Evolutionary conservation across 2,797 vertebrate genomes (phyloP).

Genomic region (Tadarida brasiliensis): DNA sequence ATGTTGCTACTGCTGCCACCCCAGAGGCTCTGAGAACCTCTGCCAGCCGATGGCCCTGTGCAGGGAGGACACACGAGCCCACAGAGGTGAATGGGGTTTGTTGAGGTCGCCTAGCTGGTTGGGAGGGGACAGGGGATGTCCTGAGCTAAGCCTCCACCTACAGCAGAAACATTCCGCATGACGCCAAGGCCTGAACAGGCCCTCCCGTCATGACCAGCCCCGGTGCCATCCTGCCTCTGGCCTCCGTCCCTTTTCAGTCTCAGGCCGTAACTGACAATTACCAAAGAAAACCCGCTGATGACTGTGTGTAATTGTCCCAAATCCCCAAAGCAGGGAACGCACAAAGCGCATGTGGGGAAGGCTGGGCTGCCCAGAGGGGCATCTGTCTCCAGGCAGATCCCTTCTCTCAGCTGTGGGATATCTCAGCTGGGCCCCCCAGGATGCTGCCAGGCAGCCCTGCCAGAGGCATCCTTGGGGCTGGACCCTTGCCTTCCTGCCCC

Average conservation of each 20-base stretch:
- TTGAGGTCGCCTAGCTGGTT: neutral
- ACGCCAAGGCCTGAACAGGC: neutral
- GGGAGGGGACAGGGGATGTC: neutral
- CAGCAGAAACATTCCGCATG: fast-evolving
- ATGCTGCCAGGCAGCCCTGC: neutral
- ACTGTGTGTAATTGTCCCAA: slow-evolving; percentile 75
- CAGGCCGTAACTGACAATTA: slow-evolving; percentile 66
- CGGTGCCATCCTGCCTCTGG: neutral
- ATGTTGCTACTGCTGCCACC: fast-evolving
- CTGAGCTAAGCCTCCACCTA: neutral
- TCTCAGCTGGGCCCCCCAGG: neutral
- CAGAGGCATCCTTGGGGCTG: neutral
- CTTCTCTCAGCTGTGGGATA: neutral
- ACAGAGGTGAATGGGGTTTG: too few species aligned
- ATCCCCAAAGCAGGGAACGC: slow-evolving; percentile 64
- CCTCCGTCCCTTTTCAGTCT: neutral
- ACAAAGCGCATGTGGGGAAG: slow-evolving; percentile 46
- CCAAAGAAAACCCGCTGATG: slow-evolving; percentile 74
- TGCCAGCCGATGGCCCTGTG: fast-evolving
- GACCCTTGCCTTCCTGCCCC: neutral
- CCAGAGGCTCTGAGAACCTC: too few species aligned
- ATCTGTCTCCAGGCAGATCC: neutral
- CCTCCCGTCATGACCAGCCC: fast-evolving
- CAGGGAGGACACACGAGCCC: neutral
- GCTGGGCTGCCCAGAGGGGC: neutral